Base-by-base conservation (phyloP, 2,113 vertebrate genomes). In the Nycticebus coucang region DNA sequence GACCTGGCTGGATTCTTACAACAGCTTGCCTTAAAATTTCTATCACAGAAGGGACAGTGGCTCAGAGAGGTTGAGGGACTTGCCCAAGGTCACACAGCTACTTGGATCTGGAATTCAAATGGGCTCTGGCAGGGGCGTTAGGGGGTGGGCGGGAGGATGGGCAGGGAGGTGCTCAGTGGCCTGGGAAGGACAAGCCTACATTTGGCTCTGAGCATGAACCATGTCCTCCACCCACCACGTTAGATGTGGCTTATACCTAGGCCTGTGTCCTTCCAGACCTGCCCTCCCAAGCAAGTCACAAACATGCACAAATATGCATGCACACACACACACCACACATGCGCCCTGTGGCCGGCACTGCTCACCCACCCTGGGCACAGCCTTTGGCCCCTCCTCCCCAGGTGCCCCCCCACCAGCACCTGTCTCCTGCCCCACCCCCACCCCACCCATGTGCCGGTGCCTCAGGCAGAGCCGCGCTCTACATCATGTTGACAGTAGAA, bases 401-500 rank as follows among this genome's bases (percentile, higher is more conserved):
- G 90, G 91, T 69, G 78, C 86, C 91, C 10, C 10, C 2, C 1
- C 1, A 53, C 64, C 35, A 19, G 14, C 30, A 89, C 96, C 97
- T 97, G 95, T 21, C 90, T 94, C 72, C 30, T 86, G 5, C 59
- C 93, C 88, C 4, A 19, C 62, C 94, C 89, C 96, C 68, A 0
- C 85, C 95, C 89, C 1, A 69, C 64, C 79, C 0, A 17, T 8
- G n/a, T 4, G 94, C 59, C 9, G 12, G 80, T 84, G 96, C 96
- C 0, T 55, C 91, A 77, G 97, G 98, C 98, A 98, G 94, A 97
- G 97, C 92, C 33, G 5, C 82, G 97, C 98, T 98, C 98, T 99
- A 98, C 98, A 99, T 99, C 98, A 99, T 98, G 98, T 98, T 99
- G 98, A 99, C 98, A 99, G 98, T 98, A 97, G 98, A 99, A 99